Conservation (phyloP, 2,113 vertebrate genomes). For the Pseudonaja textilis region DNA sequence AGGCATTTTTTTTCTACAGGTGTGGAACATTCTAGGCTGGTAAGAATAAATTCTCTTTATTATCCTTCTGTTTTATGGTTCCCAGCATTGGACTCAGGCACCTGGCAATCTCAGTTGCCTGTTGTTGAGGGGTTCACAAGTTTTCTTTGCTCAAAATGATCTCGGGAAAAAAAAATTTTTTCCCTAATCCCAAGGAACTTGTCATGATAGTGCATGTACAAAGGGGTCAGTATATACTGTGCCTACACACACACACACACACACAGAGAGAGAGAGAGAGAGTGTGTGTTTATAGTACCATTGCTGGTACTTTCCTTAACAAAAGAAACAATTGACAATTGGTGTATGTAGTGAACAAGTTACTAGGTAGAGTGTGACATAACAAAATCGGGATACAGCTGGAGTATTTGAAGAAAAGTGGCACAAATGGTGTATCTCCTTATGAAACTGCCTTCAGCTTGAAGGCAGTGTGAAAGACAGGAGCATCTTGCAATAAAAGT, state of each 20-base stretch:
- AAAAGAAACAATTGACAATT: background rate
- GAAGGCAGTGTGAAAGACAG: background rate
- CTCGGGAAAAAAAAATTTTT: background rate
- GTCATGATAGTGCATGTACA: background rate
- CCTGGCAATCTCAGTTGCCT: background rate
- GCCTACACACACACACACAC: background rate
- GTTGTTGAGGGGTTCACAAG: fast-evolving
- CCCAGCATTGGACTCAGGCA: background rate
- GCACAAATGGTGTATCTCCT: background rate
- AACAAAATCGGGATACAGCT: background rate
- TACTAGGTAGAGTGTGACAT: background rate
- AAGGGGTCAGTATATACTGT: background rate
- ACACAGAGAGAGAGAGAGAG: too few species aligned
- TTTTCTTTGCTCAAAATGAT: background rate
- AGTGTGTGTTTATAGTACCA: background rate
- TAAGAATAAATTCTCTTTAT: background rate
- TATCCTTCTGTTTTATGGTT: background rate
- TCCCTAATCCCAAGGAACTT: background rate
- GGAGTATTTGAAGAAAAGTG: background rate
- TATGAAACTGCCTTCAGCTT: background rate
- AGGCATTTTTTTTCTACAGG: background rate
- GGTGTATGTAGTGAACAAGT: background rate
- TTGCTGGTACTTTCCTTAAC: background rate
- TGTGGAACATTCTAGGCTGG: background rate
- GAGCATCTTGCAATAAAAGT: background rate